phyloP scores from a whole-genome alignment of 2,888 invertebrate genomes.

The Abscondita cerata region DNA sequence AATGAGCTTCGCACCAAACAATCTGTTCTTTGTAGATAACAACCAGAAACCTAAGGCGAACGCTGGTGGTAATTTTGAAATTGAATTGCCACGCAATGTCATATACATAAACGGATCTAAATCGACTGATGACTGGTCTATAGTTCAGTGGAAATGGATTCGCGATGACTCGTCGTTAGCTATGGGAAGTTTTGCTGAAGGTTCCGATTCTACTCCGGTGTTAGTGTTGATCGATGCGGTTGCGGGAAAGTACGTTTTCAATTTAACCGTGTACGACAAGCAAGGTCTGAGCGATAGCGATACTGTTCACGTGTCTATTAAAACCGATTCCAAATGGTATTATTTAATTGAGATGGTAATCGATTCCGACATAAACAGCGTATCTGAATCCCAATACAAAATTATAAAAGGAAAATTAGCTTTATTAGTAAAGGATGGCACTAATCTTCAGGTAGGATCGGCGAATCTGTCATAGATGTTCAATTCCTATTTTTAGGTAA shows the following conservation, averaged over 20 bases:
- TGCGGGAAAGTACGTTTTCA: slow-evolving; percentile 87
- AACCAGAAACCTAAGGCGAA: slow-evolving; percentile 89
- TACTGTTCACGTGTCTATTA: slow-evolving; percentile 83
- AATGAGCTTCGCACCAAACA: too few species aligned
- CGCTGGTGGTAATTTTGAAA: slow-evolving; percentile 84
- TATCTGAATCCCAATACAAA: slow-evolving; percentile 75
- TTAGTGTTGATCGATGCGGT: slow-evolving; percentile 84
- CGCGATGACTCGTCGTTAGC: slow-evolving; percentile 80
- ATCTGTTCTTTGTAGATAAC: slow-evolving; percentile 74
- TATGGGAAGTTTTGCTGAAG: slow-evolving; percentile 77
- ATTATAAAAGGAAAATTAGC: slow-evolving; percentile 82
- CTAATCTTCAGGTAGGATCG: slow-evolving; percentile 61
- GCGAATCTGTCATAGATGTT: not conserved
- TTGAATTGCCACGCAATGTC: slow-evolving; percentile 77
- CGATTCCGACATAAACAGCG: slow-evolving; percentile 73
- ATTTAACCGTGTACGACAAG: slow-evolving; percentile 87
- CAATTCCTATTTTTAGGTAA: slow-evolving; percentile 48
- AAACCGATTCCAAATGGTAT: slow-evolving; percentile 75
- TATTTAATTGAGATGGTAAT: slow-evolving; percentile 84
- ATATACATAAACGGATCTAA: slow-evolving; percentile 83
- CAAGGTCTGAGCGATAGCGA: slow-evolving; percentile 86
- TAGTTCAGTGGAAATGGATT: slow-evolving; percentile 85
- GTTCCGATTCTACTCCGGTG: slow-evolving; percentile 78
- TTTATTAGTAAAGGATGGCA: slow-evolving; percentile 77
- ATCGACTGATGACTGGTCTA: slow-evolving; percentile 87